phyloP scores from a whole-genome alignment of 1,140 invertebrate genomes.

The Zaprionus lachaisei region DNA sequence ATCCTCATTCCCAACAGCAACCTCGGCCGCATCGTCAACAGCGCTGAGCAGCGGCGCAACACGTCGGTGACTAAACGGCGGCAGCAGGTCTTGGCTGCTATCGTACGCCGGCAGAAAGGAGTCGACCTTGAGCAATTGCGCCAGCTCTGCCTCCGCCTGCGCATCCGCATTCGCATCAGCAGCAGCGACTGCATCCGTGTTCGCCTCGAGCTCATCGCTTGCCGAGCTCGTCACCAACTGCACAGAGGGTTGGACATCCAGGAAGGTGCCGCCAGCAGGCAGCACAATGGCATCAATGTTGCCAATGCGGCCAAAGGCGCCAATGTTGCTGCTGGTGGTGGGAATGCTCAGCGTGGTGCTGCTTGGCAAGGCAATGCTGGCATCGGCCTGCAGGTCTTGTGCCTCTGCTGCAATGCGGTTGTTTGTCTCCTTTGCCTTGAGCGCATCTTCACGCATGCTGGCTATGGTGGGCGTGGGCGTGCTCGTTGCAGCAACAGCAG shows the following conservation, averaged over 20 bases:
- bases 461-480: conserved; percentile 28
- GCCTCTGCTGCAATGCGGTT: conserved; percentile 34
- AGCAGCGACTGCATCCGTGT: neutral
- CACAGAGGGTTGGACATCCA: conserved; percentile 22
- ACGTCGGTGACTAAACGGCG: conserved; percentile 65
- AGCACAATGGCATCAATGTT: conserved; percentile 76
- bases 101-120: conserved; percentile 65
- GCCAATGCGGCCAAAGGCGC: conserved; percentile 35
- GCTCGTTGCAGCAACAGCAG: neutral
- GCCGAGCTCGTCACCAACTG: conserved; percentile 61
- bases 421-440: neutral
- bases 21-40: conserved; percentile 24
- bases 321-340: conserved; percentile 32
- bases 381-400: conserved; percentile 50
- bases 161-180: neutral
- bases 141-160: conserved; percentile 36
- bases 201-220: conserved; percentile 4
- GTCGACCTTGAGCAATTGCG: conserved; percentile 74
- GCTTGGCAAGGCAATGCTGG: conserved; percentile 46
- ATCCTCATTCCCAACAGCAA: neutral
- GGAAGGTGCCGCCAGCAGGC: conserved; percentile 51
- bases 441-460: conserved; percentile 25
- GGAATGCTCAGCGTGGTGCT: conserved; percentile 32
- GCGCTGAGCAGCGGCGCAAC: conserved; percentile 61
- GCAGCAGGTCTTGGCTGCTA: conserved; percentile 49